These are phyloP conservation scores for Lysandra coridon DNA, from an alignment of 2,888 invertebrate species.

Conservation along the genomic window DNA sequence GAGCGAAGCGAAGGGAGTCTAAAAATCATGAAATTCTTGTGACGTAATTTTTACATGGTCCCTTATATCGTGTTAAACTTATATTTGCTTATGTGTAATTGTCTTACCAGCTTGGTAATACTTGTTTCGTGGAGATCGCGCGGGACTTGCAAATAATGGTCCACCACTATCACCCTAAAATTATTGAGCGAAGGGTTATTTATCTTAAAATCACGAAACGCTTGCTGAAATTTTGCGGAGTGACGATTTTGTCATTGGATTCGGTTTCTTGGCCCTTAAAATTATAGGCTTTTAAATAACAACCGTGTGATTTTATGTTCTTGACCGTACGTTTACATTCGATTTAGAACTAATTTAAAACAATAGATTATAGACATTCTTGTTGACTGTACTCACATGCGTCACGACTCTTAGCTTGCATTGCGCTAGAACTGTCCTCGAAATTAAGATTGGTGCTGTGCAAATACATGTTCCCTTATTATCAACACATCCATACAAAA, in stretches of 20 bases:
- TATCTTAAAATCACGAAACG: neutral
- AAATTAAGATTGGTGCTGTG: neutral
- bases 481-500: too few species aligned
- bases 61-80: too few species aligned
- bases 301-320: too few species aligned
- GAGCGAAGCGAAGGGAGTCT: too few species aligned
- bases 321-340: neutral
- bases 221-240: too few species aligned
- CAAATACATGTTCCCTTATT: too few species aligned
- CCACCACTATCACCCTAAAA: conserved; percentile 85
- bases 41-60: too few species aligned
- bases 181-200: neutral
- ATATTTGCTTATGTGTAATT: neutral
- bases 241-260: too few species aligned
- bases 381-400: neutral
- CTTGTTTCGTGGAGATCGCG: conserved; percentile 59
- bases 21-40: too few species aligned
- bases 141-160: conserved; percentile 77
- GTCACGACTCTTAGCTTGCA: neutral
- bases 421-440: neutral
- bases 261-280: too few species aligned
- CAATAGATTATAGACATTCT: neutral
- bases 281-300: too few species aligned
- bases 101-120: conserved; percentile 82
- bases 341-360: neutral